phyloP scores from a whole-genome alignment of 2,888 invertebrate species.

The Aphodius sticticus region DNA sequence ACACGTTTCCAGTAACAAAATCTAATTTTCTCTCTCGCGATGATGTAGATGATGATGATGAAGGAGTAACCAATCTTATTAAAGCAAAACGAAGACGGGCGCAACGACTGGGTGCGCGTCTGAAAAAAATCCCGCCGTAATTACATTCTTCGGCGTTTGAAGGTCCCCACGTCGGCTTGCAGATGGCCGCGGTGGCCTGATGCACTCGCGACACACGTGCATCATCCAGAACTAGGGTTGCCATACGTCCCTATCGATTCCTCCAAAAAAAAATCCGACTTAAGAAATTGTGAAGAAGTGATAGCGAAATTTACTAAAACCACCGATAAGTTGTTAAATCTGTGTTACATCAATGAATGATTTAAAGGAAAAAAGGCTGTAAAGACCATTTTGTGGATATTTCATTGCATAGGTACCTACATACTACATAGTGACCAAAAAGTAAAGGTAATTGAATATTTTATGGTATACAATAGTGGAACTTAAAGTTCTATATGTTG shows the following conservation, averaged over 20 bases:
- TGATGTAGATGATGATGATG: constrained; percentile 21
- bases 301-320: no score
- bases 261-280: no score
- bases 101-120: constrained; percentile 10
- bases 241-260: background rate
- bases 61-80: constrained; percentile 32
- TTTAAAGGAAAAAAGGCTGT: no score
- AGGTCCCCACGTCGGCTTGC: background rate
- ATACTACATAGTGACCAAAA: no score
- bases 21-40: constrained; percentile 30
- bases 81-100: constrained; percentile 23
- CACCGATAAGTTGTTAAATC: no score
- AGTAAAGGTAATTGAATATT: no score
- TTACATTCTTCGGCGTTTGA: constrained; percentile 20
- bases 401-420: no score
- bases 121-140: constrained; percentile 22
- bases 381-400: no score
- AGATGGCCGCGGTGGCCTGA: background rate
- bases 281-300: no score
- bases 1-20: constrained; percentile 29
- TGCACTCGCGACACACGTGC: background rate
- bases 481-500: no score
- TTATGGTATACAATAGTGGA: no score
- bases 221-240: background rate
- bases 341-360: no score